Conservation (phyloP, 1,140 invertebrate species). For the Papilio aristodemus region DNA sequence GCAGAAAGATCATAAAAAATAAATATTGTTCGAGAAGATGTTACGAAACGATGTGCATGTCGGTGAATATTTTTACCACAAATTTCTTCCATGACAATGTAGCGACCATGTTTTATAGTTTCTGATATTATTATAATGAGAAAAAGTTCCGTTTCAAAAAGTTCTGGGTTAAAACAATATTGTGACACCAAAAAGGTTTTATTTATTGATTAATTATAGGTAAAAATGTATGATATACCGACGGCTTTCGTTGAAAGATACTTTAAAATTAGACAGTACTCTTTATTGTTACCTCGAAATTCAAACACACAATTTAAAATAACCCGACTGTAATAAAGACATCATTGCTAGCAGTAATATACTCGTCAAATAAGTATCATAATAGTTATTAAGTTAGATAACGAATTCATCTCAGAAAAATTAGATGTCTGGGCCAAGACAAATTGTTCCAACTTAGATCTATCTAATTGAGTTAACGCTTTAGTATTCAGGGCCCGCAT, state of each 20-base stretch:
- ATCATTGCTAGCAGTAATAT: neutral
- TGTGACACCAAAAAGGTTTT: neutral
- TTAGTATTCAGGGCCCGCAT: constrained; percentile 22
- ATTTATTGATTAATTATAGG: no score
- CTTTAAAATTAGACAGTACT: no score
- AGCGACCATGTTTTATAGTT: neutral
- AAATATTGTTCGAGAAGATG: neutral
- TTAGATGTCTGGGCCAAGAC: constrained; percentile 22
- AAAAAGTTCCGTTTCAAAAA: neutral
- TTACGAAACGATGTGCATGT: constrained; percentile 8
- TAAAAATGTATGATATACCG: no score
- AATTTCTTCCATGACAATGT: neutral
- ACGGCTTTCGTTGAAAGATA: no score
- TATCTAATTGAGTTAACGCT: constrained; percentile 29
- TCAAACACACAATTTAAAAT: neutral
- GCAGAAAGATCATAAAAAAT: neutral
- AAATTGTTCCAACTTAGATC: constrained; percentile 19
- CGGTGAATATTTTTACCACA: constrained; percentile 14
- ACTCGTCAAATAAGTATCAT: constrained; percentile 26
- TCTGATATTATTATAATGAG: constrained; percentile 4
- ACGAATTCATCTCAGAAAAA: constrained; percentile 21
- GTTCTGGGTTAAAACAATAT: neutral
- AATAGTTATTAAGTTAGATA: constrained; percentile 23
- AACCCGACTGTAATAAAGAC: neutral
- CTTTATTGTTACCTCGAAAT: no score